phyloP scores from a whole-genome alignment of 2,888 invertebrate species.

The Dascillus cervinus region DNA sequence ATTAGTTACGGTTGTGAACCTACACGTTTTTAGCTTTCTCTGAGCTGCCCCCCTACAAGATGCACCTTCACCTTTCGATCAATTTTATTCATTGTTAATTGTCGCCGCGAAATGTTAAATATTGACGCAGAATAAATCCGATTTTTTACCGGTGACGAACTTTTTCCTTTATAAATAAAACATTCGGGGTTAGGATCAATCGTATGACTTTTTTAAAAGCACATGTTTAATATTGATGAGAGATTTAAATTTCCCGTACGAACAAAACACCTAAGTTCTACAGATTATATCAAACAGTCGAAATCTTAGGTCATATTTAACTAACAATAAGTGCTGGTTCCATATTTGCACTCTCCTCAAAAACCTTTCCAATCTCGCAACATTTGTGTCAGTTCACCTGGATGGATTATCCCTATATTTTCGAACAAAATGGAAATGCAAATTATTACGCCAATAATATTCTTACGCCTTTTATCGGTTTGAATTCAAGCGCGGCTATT shows the following conservation, averaged over 20 bases:
- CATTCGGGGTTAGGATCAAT: no score
- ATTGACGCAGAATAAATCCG: neutral
- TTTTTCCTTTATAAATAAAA: conserved; percentile 6
- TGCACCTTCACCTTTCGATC: conserved; percentile 12
- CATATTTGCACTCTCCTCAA: conserved; percentile 15
- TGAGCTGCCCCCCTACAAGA: conserved; percentile 7
- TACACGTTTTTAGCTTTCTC: conserved; percentile 13
- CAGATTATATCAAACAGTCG: conserved; percentile 11
- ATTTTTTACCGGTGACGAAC: no score
- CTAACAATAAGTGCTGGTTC: conserved; percentile 21
- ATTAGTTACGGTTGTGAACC: conserved; percentile 9
- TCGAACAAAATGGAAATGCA: no score
- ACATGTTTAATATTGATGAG: no score
- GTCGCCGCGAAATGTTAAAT: conserved; percentile 1
- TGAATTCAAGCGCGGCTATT: no score
- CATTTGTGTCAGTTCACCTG: conserved; percentile 22
- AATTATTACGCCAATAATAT: no score
- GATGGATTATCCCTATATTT: no score
- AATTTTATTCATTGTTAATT: conserved; percentile 12
- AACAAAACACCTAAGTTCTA: conserved; percentile 8
- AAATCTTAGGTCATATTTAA: conserved; percentile 20
- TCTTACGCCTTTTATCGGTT: no score
- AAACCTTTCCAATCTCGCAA: conserved; percentile 19
- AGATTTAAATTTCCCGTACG: no score
- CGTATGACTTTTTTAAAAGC: no score